phyloP scores from a whole-genome alignment of 2,888 invertebrate species.

The Rhodophaea formosa region DNA sequence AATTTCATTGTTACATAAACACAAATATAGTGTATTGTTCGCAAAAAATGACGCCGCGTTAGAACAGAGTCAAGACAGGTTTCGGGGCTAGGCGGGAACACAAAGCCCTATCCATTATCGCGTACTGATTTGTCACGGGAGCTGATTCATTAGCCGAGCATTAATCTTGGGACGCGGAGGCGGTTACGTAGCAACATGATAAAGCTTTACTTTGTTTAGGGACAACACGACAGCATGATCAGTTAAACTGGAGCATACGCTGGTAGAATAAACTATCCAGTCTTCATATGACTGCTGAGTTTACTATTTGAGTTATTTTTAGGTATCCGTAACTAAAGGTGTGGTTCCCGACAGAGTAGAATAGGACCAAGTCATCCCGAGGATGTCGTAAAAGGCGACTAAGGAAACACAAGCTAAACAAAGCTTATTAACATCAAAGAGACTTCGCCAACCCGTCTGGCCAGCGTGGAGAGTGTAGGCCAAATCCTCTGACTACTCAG shows the following conservation, averaged over 20 bases:
- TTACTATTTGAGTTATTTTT: no score
- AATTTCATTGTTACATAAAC: background rate
- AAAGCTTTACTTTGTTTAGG: slow-evolving; percentile 55
- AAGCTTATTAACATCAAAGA: no score
- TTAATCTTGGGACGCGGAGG: slow-evolving; percentile 61
- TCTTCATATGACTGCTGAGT: no score
- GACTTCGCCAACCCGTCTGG: no score
- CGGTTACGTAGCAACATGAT: slow-evolving; percentile 48
- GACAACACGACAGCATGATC: slow-evolving; percentile 14
- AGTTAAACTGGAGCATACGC: background rate
- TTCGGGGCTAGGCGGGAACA: slow-evolving; percentile 20
- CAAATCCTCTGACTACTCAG: no score
- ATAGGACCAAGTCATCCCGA: no score
- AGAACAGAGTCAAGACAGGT: slow-evolving; percentile 17
- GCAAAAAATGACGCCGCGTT: slow-evolving; percentile 11
- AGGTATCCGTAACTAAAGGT: no score
- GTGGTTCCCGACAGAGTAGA: no score
- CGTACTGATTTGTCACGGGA: slow-evolving; percentile 67
- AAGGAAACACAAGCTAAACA: no score
- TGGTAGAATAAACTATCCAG: background rate
- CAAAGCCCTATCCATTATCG: slow-evolving; percentile 30
- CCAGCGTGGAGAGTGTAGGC: no score
- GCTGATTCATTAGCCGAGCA: slow-evolving; percentile 71
- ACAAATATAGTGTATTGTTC: background rate
- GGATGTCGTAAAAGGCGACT: no score